A percentile compares a stretch with the other conserved stretches of the same genome.
These are phyloP conservation scores for Hyppa rectilinea DNA, from an alignment of 2,888 invertebrate species.

Conservation along the genomic window DNA sequence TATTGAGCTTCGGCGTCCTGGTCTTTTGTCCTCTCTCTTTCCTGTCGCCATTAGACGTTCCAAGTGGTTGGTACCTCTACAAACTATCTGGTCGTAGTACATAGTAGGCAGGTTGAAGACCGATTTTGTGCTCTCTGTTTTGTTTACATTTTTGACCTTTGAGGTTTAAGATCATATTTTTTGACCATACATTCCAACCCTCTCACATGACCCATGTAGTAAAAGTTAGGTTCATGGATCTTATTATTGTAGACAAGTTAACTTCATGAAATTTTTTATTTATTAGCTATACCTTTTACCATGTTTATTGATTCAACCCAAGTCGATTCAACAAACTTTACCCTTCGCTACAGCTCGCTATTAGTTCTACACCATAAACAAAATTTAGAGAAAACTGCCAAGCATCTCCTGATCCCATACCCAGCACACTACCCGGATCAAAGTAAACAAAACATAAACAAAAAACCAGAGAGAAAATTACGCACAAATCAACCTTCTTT, in stretches of 20 bases:
- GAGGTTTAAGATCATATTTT: neutral
- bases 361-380: neutral
- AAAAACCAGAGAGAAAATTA: conserved; percentile 45
- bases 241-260: neutral
- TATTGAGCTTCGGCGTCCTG: too few relatives aligned
- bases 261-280: conserved; percentile 6
- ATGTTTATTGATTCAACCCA: neutral
- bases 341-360: neutral
- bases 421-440: conserved; percentile 8
- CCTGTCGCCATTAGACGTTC: too few relatives aligned
- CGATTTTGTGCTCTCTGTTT: too few relatives aligned
- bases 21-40: too few relatives aligned
- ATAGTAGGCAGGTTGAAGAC: too few relatives aligned
- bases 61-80: too few relatives aligned
- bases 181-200: neutral
- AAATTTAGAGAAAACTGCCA: neutral
- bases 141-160: too few relatives aligned
- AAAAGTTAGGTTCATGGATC: neutral
- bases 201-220: neutral
- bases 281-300: neutral
- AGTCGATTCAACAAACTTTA: neutral
- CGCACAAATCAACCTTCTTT: conserved; percentile 62
- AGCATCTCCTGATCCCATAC: neutral
- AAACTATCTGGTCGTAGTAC: too few relatives aligned
- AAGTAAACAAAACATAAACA: conserved; percentile 54